Evolutionary conservation across 2,797 vertebrate species (phyloP).

Genomic region (Hypotaenidia okinawae): DNA sequence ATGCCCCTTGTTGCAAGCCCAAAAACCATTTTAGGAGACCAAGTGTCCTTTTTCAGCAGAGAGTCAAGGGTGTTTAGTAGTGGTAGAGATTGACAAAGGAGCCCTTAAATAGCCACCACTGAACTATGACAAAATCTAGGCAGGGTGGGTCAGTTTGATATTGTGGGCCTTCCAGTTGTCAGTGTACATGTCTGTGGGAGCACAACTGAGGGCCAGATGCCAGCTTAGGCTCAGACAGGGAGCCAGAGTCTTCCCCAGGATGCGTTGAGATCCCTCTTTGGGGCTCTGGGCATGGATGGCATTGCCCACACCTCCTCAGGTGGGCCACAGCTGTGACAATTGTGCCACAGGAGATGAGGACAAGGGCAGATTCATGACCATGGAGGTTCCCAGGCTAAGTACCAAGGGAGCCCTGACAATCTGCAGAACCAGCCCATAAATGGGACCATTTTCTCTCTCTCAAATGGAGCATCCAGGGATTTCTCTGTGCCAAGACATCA

Average conservation of each 20-base stretch:
- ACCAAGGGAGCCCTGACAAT: background rate
- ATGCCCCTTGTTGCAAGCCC: background rate
- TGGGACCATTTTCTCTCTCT: background rate
- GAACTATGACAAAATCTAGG: background rate
- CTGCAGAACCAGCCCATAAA: background rate
- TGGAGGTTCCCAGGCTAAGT: background rate
- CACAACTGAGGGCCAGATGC: background rate
- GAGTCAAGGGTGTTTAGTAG: background rate
- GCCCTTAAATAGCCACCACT: background rate
- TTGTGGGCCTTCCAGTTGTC: background rate
- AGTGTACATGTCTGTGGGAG: background rate
- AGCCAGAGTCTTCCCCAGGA: background rate
- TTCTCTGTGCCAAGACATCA: slow-evolving; percentile 1
- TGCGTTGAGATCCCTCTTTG: background rate
- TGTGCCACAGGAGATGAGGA: background rate
- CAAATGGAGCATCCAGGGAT: background rate
- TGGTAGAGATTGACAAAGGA: background rate
- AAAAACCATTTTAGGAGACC: background rate
- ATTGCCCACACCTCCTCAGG: background rate
- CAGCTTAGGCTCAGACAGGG: background rate
- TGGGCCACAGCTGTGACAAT: background rate
- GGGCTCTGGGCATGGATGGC: background rate
- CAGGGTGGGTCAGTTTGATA: background rate
- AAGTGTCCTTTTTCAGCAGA: background rate
- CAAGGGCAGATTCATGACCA: background rate